A percentile compares a stretch with the other conserved stretches of the same genome.
Conservation (phyloP, 2,113 vertebrate species). For the Tupaia tana region DNA sequence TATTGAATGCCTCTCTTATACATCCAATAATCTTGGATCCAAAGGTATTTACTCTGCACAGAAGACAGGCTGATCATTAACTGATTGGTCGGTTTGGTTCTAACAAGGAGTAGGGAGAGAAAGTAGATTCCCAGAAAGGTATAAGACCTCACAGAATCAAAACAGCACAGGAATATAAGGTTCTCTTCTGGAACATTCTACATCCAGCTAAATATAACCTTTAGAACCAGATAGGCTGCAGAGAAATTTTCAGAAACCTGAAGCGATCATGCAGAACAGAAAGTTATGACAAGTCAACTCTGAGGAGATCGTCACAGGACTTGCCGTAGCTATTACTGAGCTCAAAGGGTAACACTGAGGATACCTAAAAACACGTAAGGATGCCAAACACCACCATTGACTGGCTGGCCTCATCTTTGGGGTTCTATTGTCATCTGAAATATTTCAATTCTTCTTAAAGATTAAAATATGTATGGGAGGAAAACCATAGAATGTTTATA, state of each 20-base stretch:
- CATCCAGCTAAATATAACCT: background rate
- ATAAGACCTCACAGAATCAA: background rate
- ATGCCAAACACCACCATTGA: background rate
- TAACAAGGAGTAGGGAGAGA: background rate
- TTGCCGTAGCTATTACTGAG: background rate
- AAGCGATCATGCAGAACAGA: background rate
- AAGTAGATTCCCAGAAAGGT: background rate
- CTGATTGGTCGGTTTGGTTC: background rate
- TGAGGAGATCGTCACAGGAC: background rate
- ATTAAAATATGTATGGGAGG: background rate
- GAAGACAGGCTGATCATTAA: background rate
- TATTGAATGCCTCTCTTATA: background rate
- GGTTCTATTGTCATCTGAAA: background rate
- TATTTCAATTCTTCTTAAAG: background rate
- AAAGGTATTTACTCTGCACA: background rate
- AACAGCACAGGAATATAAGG: background rate
- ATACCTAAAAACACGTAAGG: background rate
- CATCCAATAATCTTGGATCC: background rate
- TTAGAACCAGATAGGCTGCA: background rate
- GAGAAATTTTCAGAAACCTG: constrained; percentile 1
- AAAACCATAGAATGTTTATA: background rate
- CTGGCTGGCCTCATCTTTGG: background rate
- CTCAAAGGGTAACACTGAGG: background rate
- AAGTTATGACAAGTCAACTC: background rate
- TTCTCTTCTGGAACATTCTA: background rate